Base-by-base conservation (phyloP, 2,797 vertebrate species). In the Peromyscus attwateri region DNA sequence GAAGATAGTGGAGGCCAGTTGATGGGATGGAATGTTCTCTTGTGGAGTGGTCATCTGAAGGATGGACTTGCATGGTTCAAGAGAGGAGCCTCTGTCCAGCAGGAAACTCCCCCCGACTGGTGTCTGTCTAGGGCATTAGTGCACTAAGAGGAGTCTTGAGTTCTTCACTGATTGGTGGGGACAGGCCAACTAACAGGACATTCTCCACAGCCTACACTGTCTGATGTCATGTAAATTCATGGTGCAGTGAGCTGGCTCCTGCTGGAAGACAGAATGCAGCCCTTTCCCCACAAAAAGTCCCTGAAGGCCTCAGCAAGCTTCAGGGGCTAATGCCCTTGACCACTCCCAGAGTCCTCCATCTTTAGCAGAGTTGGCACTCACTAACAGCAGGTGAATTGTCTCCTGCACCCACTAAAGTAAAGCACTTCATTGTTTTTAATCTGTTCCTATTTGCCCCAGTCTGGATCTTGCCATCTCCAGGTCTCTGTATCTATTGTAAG, bases 231-330 rank as follows among this genome's bases (percentile, higher is more conserved):
- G 98, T 99, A 99, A 89, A 99, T 99, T 89, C 99, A 99, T 94
- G 99, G 99, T 91, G 99, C 99, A 80, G 98, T 99, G 97, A 99
- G 98, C 73, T 99, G 98, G 79, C 99, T 99, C 99, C 99, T 99
- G 52, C 99, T 99, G 19, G 98, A 99, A 23, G 99, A 99, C 71
- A 99, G 99, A 99, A 99, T 99, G 98, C 99, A 99, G 98, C 99
- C 99, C 99, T 99, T 99, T 98, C 99, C 99, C 97, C 99, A 99
- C 97, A 68, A 99, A 99, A 99, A 99, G 97, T 99, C 99, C 98
- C 99, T 99, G 98, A 99, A 99, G 55, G 99, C 99, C 98, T 99
- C 99, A 0, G 99, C 99, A 98, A 99, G 98, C 98, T 99, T 99
- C 92, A 99, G 99, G 19, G 99, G 99, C 99, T 99, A 99, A 88